Evolutionary conservation across 2,888 invertebrate genomes (phyloP), one percentile per base, ranked within the genome.

Genomic region (Catonia carolina): DNA sequence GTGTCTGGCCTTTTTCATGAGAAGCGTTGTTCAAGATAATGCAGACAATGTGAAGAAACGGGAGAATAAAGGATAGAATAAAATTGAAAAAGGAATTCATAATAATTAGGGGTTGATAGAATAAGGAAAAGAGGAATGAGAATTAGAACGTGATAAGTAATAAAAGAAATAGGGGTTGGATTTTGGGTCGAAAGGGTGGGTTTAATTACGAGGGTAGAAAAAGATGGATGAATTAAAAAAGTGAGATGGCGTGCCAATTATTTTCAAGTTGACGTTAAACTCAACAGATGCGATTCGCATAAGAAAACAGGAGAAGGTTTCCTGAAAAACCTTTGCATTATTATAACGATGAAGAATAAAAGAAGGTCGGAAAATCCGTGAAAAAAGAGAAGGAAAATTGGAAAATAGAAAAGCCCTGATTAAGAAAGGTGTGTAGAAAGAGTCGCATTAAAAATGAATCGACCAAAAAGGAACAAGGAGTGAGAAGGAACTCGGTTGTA

Each of bases 211-310:
- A 47, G 10, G 35, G 27, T 14, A 17, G 58, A 12, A 27, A 3
- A 42, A 49, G 37, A 15, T 12, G 10, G 37, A 57, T 20, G 27
- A 31, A 57, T 49, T 37, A 41, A 33, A 41, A 39, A 20, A 14
- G 27, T 20, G 12, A 20, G 23, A 15, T 41, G 35, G 33, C 1
- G 18, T 27, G 48, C 15, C 20, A 31, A 12, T 8, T 31, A 33
- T 10, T 3, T 1, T 6, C n/a, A 23, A 2, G 20, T 17, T 17
- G 23, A 14, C 2, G 47, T 22, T 15, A 22, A 10, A 27, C 20
- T 20, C 10, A 14, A n/a, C 18, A 12, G 20, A 31, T 7, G 41
- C 14, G 37, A 17, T 5, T 12, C 8, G 27, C 8, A 17, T 20
- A 23, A 31, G 37, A 39, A 22, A 20, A 37, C 35, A 35, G 18